Conservation (phyloP, 1,140 invertebrate genomes). For the Yoshiicerus persimilis region DNA sequence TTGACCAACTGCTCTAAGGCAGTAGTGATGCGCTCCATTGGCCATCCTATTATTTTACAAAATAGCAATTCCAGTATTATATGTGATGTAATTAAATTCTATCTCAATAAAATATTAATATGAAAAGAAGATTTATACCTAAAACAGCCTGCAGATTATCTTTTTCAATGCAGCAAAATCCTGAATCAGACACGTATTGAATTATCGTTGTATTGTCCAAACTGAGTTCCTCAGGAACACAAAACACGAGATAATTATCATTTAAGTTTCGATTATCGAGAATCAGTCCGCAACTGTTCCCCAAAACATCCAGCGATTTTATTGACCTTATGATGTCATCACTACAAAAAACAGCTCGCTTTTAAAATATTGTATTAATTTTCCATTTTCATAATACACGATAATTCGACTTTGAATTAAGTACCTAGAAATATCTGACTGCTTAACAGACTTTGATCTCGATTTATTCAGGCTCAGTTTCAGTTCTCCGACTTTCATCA, state of each 20-base stretch:
- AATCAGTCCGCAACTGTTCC: slow-evolving; percentile 91
- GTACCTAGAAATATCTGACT: slow-evolving; percentile 76
- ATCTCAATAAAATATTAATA: no score
- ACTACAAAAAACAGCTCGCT: slow-evolving; percentile 59
- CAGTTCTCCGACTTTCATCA: slow-evolving; percentile 89
- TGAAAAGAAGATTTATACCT: not conserved
- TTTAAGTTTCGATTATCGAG: slow-evolving; percentile 83
- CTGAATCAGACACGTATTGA: slow-evolving; percentile 73
- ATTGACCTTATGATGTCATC: slow-evolving; percentile 93
- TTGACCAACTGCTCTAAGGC: slow-evolving; percentile 85
- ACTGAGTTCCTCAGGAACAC: slow-evolving; percentile 94
- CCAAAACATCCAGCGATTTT: slow-evolving; percentile 90
- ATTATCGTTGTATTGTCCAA: slow-evolving; percentile 93
- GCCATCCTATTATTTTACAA: slow-evolving; percentile 63
- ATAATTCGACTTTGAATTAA: not conserved
- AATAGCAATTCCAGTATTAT: not conserved
- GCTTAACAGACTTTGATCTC: slow-evolving; percentile 75
- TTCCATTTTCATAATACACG: not conserved
- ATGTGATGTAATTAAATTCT: no score
- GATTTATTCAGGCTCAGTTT: slow-evolving; percentile 75
- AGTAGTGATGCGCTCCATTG: slow-evolving; percentile 68
- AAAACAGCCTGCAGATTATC: not conserved
- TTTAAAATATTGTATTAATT: no score
- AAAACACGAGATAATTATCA: slow-evolving; percentile 62
- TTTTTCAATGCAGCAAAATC: slow-evolving; percentile 53